Conservation (phyloP, 2,113 vertebrate genomes). For the Pseudopodoces humilis region DNA sequence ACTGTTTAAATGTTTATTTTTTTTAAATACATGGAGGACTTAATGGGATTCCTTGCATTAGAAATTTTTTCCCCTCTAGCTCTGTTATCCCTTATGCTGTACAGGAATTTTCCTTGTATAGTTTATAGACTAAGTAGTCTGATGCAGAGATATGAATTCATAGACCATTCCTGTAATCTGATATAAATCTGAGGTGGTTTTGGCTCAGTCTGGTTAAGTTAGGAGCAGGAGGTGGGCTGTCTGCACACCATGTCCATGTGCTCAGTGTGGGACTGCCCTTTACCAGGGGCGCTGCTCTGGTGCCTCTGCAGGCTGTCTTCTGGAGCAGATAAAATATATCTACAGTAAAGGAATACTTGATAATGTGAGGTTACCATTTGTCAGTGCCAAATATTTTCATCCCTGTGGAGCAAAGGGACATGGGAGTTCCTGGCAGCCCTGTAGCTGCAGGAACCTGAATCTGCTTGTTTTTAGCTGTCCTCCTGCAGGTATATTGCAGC, state of each 20-base stretch:
- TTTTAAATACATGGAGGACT: background rate
- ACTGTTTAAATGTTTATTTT: background rate
- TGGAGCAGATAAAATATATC: background rate
- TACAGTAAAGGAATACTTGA: background rate
- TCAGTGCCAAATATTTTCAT: background rate
- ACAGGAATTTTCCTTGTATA: background rate
- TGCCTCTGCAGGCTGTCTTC: background rate
- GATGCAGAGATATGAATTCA: background rate
- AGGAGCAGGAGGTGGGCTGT: background rate
- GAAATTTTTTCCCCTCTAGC: background rate
- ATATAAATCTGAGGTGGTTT: background rate
- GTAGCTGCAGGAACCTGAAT: background rate
- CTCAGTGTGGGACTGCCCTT: background rate
- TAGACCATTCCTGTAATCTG: background rate
- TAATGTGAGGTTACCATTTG: background rate
- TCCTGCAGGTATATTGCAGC: background rate
- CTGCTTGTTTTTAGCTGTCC: background rate
- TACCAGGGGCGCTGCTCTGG: background rate
- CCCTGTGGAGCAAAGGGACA: background rate
- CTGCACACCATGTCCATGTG: accelerated
- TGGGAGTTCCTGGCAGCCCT: accelerated
- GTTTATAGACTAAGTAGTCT: background rate
- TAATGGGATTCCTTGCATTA: background rate
- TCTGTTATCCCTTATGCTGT: background rate
- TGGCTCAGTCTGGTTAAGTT: background rate